phyloP scores from a whole-genome alignment of 2,888 invertebrate species.

The Eucera pruinosa region DNA sequence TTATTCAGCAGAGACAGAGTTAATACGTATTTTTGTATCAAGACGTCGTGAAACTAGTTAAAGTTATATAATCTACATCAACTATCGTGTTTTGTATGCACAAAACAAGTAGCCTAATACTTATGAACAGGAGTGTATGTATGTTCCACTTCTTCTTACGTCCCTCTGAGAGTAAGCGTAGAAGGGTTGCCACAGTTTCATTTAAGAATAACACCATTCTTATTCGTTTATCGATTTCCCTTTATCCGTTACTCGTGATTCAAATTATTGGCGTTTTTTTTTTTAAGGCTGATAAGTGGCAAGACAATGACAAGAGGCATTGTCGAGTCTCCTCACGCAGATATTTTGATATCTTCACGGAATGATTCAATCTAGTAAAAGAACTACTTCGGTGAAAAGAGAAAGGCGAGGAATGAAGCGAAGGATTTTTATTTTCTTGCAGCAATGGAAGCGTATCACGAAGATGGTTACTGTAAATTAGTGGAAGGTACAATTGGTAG shows the following conservation, averaged over 20 bases:
- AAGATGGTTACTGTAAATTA: neutral
- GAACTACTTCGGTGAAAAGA: neutral
- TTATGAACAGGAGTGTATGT: no score
- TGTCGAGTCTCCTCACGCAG: conserved; percentile 33
- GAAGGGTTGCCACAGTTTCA: no score
- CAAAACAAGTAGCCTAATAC: no score
- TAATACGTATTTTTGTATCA: no score
- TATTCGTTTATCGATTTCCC: conserved; percentile 53
- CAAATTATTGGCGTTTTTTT: conserved; percentile 3
- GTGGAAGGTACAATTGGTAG: neutral
- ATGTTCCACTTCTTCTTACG: no score
- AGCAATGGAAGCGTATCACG: neutral
- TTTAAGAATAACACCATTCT: conserved; percentile 66
- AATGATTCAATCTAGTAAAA: conserved; percentile 10
- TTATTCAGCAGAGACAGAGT: no score
- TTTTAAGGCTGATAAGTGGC: neutral
- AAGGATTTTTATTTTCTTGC: conserved; percentile 6
- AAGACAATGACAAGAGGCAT: conserved; percentile 7
- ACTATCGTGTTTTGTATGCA: no score
- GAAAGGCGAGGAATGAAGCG: neutral
- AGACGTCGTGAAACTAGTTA: no score
- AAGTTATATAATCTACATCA: no score
- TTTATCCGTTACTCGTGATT: conserved; percentile 12
- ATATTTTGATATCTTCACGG: conserved; percentile 25
- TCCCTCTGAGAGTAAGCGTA: no score